Conservation (phyloP, 1,140 invertebrate genomes). For the Pseudomyrmex gracilis region DNA sequence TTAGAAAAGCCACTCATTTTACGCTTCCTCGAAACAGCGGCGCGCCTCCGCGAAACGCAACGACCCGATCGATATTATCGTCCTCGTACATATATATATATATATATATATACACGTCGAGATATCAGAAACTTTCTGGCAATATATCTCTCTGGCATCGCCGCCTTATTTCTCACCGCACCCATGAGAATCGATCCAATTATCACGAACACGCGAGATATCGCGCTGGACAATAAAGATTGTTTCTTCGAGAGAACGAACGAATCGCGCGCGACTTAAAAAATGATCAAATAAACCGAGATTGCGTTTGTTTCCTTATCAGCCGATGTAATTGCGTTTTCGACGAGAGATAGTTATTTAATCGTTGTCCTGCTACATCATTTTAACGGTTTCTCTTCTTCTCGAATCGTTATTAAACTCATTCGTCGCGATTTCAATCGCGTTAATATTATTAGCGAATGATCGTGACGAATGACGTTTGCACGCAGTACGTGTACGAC, state of each 20-base stretch:
- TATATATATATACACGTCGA: neutral
- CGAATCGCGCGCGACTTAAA: neutral
- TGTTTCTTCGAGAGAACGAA: neutral
- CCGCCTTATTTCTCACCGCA: constrained; percentile 26
- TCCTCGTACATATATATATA: too few species aligned
- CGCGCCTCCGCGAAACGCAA: neutral
- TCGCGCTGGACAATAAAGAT: constrained; percentile 26
- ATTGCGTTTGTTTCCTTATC: constrained; percentile 1
- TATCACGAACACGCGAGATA: constrained; percentile 32
- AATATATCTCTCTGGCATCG: neutral
- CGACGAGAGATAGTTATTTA: neutral
- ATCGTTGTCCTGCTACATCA: neutral
- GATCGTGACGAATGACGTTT: neutral
- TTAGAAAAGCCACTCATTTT: constrained; percentile 52
- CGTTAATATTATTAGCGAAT: neutral
- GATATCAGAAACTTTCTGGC: constrained; percentile 39
- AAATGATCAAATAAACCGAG: constrained; percentile 1
- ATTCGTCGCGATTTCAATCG: neutral
- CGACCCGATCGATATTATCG: constrained; percentile 25
- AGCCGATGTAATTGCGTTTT: neutral
- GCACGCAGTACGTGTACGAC: too few species aligned
- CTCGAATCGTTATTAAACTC: neutral
- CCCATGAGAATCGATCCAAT: constrained; percentile 52
- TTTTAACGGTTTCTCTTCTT: too few species aligned
- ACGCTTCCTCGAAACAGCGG: constrained; percentile 40